Conservation (phyloP, 1,140 invertebrate species). For the honey bee (Apis mellifera) region Amel_HAv3.1 CM009933.2:11821001-11821500, state of each 20-base stretch:
- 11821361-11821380: no score
- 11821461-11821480: no score
- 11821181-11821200: background rate
- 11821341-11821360: background rate
- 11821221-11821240: background rate
- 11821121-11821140: background rate
- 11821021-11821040: slow-evolving; percentile 28
- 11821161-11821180: slow-evolving; percentile 11
- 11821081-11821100: slow-evolving; percentile 46
- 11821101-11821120: slow-evolving; percentile 29
- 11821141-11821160: background rate
- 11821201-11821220: background rate
- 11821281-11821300: background rate
- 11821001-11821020: slow-evolving; percentile 39
- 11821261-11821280: background rate
- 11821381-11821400: no score
- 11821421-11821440: no score
- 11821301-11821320: background rate
- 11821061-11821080: slow-evolving; percentile 40
- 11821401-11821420: no score
- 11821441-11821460: no score
- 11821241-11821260: background rate
- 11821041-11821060: slow-evolving; percentile 35
- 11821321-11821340: background rate
- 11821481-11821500: no score